Conservation (phyloP, 2,888 invertebrate genomes). For the Platycheirus albimanus region DNA sequence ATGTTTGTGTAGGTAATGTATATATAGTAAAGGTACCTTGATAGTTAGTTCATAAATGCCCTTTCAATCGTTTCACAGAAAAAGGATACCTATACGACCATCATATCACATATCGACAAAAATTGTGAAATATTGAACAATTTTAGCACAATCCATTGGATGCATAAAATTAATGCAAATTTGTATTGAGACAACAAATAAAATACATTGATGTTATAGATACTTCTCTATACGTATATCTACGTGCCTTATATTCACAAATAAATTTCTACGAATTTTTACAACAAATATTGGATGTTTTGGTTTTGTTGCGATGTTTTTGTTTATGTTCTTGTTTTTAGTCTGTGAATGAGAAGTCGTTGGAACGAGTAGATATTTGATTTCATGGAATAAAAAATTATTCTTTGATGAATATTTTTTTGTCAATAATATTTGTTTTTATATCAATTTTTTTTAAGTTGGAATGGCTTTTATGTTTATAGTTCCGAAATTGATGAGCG, state of each 20-base stretch:
- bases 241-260: too few species aligned
- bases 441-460: background rate
- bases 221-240: background rate
- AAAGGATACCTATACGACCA: background rate
- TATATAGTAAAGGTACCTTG: too few species aligned
- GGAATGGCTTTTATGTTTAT: constrained; percentile 26
- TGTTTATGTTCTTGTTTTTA: constrained; percentile 14
- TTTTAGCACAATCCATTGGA: constrained; percentile 70
- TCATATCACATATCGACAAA: constrained; percentile 20
- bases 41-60: too few species aligned
- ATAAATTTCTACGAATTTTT: too few species aligned
- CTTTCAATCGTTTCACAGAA: background rate
- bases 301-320: constrained; percentile 7
- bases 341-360: constrained; percentile 45
- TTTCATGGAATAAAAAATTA: constrained; percentile 18
- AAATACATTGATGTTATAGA: constrained; percentile 28
- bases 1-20: background rate
- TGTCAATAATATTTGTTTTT: constrained; percentile 1
- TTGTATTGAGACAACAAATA: constrained; percentile 58
- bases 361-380: background rate
- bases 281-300: background rate
- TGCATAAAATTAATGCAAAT: constrained; percentile 73
- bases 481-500: constrained; percentile 54
- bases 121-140: constrained; percentile 59
- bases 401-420: constrained; percentile 33